A percentile compares a stretch with the other conserved stretches of the same genome.
Evolutionary conservation across 2,113 vertebrate genomes (phyloP).

Genomic region (Grantiella picta): DNA sequence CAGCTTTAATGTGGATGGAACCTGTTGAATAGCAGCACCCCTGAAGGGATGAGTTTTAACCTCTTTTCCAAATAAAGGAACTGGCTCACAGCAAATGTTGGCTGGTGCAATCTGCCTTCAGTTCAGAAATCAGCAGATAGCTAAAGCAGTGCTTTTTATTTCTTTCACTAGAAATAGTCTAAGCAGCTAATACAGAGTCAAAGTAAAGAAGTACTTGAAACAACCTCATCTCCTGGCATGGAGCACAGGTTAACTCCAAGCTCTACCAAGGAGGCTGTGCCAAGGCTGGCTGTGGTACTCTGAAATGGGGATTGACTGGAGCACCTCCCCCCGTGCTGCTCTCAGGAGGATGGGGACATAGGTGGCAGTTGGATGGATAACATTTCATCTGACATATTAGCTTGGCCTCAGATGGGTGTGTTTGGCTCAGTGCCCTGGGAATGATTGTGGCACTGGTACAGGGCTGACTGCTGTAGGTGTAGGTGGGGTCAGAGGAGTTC

Average conservation of each 20-base stretch:
- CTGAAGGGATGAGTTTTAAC: not conserved
- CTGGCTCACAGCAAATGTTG: not conserved
- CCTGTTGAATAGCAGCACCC: not conserved
- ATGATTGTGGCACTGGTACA: not conserved
- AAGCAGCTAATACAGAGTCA: not conserved
- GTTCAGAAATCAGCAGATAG: not conserved
- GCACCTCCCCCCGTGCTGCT: not conserved
- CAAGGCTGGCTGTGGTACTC: not conserved
- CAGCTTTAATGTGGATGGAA: not conserved
- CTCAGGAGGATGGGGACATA: fast-evolving
- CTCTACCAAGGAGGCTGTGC: not conserved
- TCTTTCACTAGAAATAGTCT: not conserved
- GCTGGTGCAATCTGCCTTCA: not conserved
- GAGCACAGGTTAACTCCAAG: not conserved
- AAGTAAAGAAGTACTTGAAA: not conserved
- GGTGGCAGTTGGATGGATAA: not conserved
- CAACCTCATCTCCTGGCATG: not conserved
- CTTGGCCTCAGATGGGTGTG: not conserved
- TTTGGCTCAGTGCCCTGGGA: not conserved
- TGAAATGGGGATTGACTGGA: not conserved
- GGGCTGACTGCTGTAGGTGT: not conserved
- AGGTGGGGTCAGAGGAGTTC: not conserved
- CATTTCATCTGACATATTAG: not conserved
- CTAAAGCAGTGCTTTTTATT: not conserved
- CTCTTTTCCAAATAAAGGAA: not conserved